Conservation (phyloP, 2,888 invertebrate genomes). For the Diogma glabrata region DNA sequence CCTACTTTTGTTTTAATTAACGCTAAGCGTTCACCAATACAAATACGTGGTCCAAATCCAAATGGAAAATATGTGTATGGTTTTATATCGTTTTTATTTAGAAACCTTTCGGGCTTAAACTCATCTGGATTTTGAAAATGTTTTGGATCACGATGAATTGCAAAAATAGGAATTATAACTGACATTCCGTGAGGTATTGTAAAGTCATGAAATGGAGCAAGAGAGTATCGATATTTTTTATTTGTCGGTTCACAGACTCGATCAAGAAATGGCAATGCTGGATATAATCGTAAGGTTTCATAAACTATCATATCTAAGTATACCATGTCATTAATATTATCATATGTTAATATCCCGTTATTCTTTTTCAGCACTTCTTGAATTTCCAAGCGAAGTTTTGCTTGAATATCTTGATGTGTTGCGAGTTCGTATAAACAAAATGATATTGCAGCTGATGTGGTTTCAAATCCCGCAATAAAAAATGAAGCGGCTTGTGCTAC, state of each 20-base stretch:
- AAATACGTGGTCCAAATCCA: conserved; percentile 33
- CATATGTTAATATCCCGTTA: conserved; percentile 32
- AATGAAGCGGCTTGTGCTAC: conserved; percentile 33
- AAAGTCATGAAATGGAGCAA: conserved; percentile 27
- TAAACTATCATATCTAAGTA: conserved; percentile 36
- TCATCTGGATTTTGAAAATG: conserved; percentile 30
- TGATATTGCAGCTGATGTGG: conserved; percentile 28
- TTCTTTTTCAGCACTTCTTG: conserved; percentile 27
- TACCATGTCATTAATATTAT: conserved; percentile 33
- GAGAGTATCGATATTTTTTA: conserved; percentile 22
- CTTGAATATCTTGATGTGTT: conserved; percentile 31
- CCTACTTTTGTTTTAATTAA: conserved; percentile 33
- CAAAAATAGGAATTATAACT: conserved; percentile 29
- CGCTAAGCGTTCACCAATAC: conserved; percentile 34
- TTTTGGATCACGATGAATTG: conserved; percentile 32
- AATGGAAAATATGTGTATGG: conserved; percentile 36
- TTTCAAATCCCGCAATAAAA: conserved; percentile 33
- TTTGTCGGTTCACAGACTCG: conserved; percentile 26
- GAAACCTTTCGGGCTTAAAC: conserved; percentile 35
- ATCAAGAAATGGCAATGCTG: conserved; percentile 33
- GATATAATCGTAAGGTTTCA: conserved; percentile 34
- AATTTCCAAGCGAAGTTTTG: conserved; percentile 35
- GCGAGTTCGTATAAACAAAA: conserved; percentile 27
- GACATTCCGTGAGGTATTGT: conserved; percentile 30
- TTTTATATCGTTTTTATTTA: conserved; percentile 26